These are phyloP conservation scores for Acanthurus tractus DNA, from an alignment of 2,797 vertebrate species.

Conservation along the genomic window DNA sequence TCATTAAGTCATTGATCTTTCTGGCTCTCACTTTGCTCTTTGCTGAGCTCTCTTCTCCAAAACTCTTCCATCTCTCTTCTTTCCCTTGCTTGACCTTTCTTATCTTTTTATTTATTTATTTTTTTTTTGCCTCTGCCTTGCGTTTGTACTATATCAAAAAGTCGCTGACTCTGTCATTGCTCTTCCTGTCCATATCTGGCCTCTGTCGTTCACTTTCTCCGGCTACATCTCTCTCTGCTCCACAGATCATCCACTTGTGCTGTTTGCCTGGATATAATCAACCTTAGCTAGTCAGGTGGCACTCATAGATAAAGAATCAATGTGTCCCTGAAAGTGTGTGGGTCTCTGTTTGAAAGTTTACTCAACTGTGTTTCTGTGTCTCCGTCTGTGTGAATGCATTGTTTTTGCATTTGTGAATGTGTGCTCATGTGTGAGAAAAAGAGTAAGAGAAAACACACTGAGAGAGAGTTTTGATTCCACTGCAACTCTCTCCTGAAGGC, in stretches of 20 bases:
- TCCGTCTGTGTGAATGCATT: conserved; percentile 18
- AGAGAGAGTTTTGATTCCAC: conserved; percentile 72
- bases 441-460: conserved; percentile 31
- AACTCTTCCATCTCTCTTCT: conserved; percentile 45
- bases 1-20: conserved; percentile 72
- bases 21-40: conserved; percentile 57
- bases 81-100: conserved; percentile 58
- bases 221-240: conserved; percentile 47
- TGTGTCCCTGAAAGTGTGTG: conserved; percentile 24
- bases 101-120: conserved; percentile 31
- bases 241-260: conserved; percentile 61
- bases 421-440: neutral
- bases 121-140: conserved; percentile 15
- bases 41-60: conserved; percentile 43
- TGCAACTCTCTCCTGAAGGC: conserved; percentile 74
- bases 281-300: conserved; percentile 71
- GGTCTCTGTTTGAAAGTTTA: conserved; percentile 24
- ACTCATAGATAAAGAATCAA: conserved; percentile 65
- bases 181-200: conserved; percentile 39
- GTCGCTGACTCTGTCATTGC: conserved; percentile 28
- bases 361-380: conserved; percentile 13
- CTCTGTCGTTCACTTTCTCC: conserved; percentile 24
- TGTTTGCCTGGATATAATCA: conserved; percentile 58
- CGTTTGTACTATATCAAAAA: conserved; percentile 64
- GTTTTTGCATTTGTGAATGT: conserved; percentile 33